Evolutionary conservation across 1,140 invertebrate genomes (phyloP).

Genomic region (Euwallacea fornicatus): DNA sequence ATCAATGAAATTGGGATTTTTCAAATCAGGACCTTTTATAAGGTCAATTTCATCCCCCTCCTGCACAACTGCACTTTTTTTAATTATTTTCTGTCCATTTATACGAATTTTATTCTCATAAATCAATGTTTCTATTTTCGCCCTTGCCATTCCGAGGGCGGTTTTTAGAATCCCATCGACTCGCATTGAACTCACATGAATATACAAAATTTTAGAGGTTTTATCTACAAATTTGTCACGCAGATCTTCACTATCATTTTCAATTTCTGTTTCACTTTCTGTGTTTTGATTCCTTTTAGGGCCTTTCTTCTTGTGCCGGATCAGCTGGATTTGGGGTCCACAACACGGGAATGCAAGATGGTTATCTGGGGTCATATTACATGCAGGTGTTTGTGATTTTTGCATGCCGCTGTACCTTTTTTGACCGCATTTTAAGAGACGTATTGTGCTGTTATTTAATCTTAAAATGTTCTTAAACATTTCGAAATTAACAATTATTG

Average conservation of each 20-base stretch:
- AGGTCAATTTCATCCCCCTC: slow-evolving; percentile 69
- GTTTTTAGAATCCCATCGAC: slow-evolving; percentile 67
- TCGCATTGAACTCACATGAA: slow-evolving; percentile 63
- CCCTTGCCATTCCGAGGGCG: slow-evolving; percentile 66
- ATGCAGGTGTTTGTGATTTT: not conserved
- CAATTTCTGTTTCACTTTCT: slow-evolving; percentile 32
- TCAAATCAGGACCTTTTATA: slow-evolving; percentile 59
- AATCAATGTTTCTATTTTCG: slow-evolving; percentile 67
- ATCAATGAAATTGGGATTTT: slow-evolving; percentile 63
- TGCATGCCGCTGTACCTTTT: not conserved
- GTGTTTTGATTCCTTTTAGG: slow-evolving; percentile 23
- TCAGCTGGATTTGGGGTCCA: not conserved
- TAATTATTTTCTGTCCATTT: slow-evolving; percentile 66
- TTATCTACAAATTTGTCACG: slow-evolving; percentile 50
- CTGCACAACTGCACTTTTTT: slow-evolving; percentile 62
- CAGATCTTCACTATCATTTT: slow-evolving; percentile 49
- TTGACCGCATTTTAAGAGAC: slow-evolving; percentile 1
- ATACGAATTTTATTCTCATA: slow-evolving; percentile 68
- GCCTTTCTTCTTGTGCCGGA: slow-evolving; percentile 34
- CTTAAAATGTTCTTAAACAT: not conserved
- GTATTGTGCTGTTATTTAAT: not conserved
- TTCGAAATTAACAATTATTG: not conserved
- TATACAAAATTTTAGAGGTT: slow-evolving; percentile 61
- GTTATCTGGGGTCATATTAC: not conserved
- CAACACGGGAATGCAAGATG: not conserved